Conservation (phyloP, 2,113 vertebrate species). For the Siniperca chuatsi region DNA sequence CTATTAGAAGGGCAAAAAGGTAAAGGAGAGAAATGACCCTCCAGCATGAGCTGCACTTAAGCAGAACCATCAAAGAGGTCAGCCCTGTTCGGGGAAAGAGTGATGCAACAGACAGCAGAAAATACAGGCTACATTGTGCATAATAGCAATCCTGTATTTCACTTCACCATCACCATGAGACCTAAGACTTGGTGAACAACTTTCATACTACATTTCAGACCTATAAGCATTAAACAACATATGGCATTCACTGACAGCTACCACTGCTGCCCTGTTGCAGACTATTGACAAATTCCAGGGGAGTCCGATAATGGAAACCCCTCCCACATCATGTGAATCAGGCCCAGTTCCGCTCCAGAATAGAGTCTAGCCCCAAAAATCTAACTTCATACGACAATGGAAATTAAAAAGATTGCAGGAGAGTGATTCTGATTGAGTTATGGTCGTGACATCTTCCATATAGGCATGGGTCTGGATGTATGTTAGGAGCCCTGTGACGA, state of each 20-base stretch:
- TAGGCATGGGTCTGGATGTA: not conserved
- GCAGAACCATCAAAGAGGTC: slow-evolving; percentile 16
- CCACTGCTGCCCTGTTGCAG: slow-evolving; percentile 27
- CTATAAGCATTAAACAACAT: not conserved
- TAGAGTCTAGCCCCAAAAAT: not conserved
- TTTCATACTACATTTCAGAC: not conserved
- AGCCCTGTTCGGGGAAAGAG: not conserved
- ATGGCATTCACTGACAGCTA: slow-evolving; percentile 3
- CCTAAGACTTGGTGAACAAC: not conserved
- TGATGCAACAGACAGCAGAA: slow-evolving; percentile 47
- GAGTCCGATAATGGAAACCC: slow-evolving; percentile 58
- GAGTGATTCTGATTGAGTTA: not conserved
- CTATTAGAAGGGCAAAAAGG: not conserved
- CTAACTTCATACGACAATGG: not conserved
- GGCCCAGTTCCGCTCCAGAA: slow-evolving; percentile 49
- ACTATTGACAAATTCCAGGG: slow-evolving; percentile 40
- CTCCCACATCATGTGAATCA: slow-evolving; percentile 53
- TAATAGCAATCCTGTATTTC: not conserved
- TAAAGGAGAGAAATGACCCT: not conserved
- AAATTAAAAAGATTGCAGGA: not conserved
- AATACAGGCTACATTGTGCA: not conserved
- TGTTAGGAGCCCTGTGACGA: slow-evolving; percentile 13
- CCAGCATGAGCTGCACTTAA: slow-evolving; percentile 42
- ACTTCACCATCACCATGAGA: not conserved
- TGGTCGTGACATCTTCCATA: not conserved